Conservation (phyloP, 92 coral and sea anemone genomes). For the Palythoa grandiflora region DNA sequence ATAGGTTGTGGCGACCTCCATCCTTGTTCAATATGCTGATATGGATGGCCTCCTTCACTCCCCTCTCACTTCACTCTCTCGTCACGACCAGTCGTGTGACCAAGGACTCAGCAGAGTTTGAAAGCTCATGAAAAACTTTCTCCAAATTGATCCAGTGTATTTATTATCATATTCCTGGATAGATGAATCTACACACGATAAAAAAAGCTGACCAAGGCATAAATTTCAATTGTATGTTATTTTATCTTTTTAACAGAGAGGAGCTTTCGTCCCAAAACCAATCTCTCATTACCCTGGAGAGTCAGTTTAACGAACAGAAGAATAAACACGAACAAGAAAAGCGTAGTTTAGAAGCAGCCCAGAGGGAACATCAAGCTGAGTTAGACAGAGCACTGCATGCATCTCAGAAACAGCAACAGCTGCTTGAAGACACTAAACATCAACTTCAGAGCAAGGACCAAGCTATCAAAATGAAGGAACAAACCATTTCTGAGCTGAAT, state of each 20-base stretch:
- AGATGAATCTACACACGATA: too few species aligned
- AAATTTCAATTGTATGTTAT: neutral
- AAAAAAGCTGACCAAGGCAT: neutral
- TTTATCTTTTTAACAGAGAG: constrained; percentile 52
- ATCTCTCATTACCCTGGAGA: constrained; percentile 65
- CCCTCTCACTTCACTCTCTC: too few species aligned
- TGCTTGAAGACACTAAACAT: constrained; percentile 61
- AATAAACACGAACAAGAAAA: constrained; percentile 69
- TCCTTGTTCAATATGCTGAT: too few species aligned
- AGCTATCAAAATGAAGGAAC: constrained; percentile 62
- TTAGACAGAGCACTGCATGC: constrained; percentile 54
- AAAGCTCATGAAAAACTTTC: too few species aligned
- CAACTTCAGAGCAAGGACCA: constrained; percentile 53
- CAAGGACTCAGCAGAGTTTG: too few species aligned
- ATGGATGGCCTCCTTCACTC: too few species aligned
- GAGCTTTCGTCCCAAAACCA: constrained; percentile 78
- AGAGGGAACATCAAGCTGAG: constrained; percentile 63
- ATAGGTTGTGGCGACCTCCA: too few species aligned
- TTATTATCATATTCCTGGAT: too few species aligned
- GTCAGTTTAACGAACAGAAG: constrained; percentile 57
- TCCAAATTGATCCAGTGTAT: too few species aligned
- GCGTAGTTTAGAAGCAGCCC: constrained; percentile 56
- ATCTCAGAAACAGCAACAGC: constrained; percentile 54
- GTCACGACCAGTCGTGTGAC: too few species aligned
- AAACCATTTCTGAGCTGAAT: constrained; percentile 63